Evolutionary conservation across 2,888 invertebrate genomes (phyloP).

Genomic region (Monochamus alternatus): DNA sequence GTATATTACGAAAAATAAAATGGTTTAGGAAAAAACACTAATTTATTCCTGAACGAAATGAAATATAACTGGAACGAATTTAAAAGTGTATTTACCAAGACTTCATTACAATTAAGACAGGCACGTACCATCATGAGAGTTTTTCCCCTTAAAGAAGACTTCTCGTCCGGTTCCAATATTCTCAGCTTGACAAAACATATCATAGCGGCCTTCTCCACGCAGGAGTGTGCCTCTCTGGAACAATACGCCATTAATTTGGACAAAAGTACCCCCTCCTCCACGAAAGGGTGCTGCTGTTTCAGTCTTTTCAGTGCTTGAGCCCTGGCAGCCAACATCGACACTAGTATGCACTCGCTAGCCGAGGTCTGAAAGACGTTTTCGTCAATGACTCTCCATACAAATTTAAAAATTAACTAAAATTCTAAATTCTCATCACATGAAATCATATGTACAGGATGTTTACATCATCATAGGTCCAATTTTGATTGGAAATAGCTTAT

Average conservation of each 20-base stretch:
- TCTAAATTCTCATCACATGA: too few species aligned
- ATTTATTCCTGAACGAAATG: too few species aligned
- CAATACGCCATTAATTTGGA: constrained; percentile 96
- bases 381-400: not conserved
- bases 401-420: too few species aligned
- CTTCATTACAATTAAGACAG: not conserved
- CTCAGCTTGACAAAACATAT: constrained; percentile 92
- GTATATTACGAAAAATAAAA: too few species aligned
- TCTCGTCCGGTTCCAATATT: constrained; percentile 90
- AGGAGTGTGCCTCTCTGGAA: constrained; percentile 92
- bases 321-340: constrained; percentile 93
- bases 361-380: constrained; percentile 80
- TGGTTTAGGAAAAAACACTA: too few species aligned
- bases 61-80: too few species aligned
- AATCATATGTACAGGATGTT: too few species aligned
- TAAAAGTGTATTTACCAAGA: not conserved
- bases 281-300: constrained; percentile 88
- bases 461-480: too few species aligned
- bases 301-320: constrained; percentile 90
- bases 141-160: constrained; percentile 85
- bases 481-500: too few species aligned
- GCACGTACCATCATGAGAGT: constrained; percentile 81
- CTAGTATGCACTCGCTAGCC: constrained; percentile 95
- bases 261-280: constrained; percentile 91
- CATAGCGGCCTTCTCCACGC: constrained; percentile 95